phyloP scores from a whole-genome alignment of 2,888 invertebrate species.

The Kryphioiulus occultus region DNA sequence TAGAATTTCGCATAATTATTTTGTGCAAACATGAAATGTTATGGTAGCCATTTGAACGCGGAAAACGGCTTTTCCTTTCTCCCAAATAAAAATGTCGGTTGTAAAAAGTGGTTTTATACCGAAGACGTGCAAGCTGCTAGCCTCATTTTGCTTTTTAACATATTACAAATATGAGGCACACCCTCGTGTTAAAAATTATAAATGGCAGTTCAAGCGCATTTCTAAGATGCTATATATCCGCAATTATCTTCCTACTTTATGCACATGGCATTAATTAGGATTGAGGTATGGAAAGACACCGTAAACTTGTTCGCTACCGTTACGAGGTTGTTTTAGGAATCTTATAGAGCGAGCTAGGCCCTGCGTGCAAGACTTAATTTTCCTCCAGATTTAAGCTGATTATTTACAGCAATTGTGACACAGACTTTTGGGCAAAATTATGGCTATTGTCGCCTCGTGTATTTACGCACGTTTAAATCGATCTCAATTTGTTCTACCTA shows the following conservation, averaged over 20 bases:
- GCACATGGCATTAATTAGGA: neutral
- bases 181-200: neutral
- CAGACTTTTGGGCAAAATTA: neutral
- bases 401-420: slow-evolving; percentile 26
- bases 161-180: neutral
- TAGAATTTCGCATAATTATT: too few relatives aligned
- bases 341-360: neutral
- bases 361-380: neutral
- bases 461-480: neutral
- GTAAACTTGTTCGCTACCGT: neutral
- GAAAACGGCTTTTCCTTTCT: neutral
- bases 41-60: too few relatives aligned
- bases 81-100: neutral
- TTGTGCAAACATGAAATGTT: too few relatives aligned
- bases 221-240: neutral
- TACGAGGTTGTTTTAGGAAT: neutral
- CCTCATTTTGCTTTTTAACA: neutral
- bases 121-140: neutral
- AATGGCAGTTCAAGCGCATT: neutral
- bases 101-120: too few relatives aligned
- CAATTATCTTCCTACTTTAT: neutral
- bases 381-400: neutral
- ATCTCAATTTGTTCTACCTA: slow-evolving; percentile 5
- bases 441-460: neutral
- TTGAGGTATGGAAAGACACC: neutral